Percentiles rank a stretch among this genome's conserved stretches.
Conservation (phyloP, 1,140 invertebrate genomes). For the Lepidurus arcticus region DNA sequence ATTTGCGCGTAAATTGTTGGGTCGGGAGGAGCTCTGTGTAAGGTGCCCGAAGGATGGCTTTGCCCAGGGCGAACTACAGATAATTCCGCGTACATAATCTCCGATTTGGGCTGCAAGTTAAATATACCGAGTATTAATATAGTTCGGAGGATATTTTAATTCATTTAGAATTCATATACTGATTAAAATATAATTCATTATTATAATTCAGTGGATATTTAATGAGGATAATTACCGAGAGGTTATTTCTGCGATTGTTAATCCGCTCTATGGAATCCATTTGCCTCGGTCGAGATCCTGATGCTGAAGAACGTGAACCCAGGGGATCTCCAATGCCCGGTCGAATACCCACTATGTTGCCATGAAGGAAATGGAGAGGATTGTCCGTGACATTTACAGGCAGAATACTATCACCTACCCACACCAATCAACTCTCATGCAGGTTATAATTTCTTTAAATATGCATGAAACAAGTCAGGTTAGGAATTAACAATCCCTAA, state of each 20-base stretch:
- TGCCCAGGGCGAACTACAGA: background rate
- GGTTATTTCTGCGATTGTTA: conserved; percentile 4
- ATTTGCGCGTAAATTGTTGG: conserved; percentile 65
- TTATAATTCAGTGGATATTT: background rate
- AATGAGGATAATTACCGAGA: background rate
- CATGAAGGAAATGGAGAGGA: conserved; percentile 21
- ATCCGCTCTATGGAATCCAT: background rate
- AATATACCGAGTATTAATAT: background rate
- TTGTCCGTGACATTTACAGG: conserved; percentile 14
- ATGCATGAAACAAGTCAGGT: background rate
- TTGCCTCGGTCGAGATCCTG: background rate
- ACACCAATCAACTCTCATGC: conserved; percentile 17
- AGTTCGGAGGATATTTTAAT: background rate
- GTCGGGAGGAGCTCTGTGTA: conserved; percentile 38
- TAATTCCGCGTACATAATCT: conserved; percentile 10
- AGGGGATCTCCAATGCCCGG: background rate
- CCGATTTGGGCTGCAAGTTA: background rate
- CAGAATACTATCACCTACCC: conserved; percentile 18
- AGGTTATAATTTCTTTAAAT: background rate
- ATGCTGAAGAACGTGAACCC: background rate
- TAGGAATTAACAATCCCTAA: background rate
- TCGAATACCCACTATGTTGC: conserved; percentile 18
- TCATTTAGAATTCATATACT: background rate
- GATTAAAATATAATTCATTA: background rate
- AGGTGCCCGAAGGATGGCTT: background rate